A percentile compares a stretch with the other conserved stretches of the same genome.
These are phyloP conservation scores for Mormyrus lacerda DNA, from an alignment of 2,113 vertebrate species.

Conservation along the genomic window DNA sequence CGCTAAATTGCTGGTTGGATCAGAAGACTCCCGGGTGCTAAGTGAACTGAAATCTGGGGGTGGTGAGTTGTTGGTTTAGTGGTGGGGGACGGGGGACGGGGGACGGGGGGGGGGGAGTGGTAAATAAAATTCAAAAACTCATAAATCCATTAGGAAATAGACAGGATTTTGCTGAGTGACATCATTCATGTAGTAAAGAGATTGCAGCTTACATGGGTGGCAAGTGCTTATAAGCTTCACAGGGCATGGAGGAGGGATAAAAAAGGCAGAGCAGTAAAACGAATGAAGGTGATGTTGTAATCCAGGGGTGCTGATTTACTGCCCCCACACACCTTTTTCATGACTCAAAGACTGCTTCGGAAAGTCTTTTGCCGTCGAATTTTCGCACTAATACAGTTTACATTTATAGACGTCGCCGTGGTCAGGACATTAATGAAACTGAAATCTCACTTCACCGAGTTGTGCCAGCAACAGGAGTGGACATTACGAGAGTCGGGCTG, in stretches of 20 bases:
- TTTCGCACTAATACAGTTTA: background rate
- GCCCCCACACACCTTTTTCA: background rate
- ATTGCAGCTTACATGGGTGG: background rate
- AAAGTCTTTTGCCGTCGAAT: background rate
- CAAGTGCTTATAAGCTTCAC: background rate
- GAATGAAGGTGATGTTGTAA: background rate
- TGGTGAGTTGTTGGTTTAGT: background rate
- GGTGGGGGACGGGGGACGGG: too few species aligned
- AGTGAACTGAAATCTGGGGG: background rate
- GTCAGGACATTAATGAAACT: background rate
- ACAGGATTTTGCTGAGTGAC: background rate
- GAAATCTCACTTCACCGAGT: background rate
- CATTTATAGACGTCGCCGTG: background rate
- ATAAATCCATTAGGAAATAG: background rate
- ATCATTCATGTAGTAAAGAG: conserved; percentile 12
- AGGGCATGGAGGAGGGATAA: background rate
- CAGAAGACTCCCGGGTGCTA: background rate
- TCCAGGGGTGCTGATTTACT: background rate
- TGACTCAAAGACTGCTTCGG: background rate
- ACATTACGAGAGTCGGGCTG: background rate
- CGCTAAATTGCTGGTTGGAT: background rate
- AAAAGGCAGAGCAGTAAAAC: background rate
- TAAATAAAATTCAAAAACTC: conserved; percentile 1
- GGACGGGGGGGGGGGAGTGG: background rate
- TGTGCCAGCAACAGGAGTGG: background rate